Evolutionary conservation across 2,797 vertebrate genomes (phyloP).

Genomic region (Morus bassanus): DNA sequence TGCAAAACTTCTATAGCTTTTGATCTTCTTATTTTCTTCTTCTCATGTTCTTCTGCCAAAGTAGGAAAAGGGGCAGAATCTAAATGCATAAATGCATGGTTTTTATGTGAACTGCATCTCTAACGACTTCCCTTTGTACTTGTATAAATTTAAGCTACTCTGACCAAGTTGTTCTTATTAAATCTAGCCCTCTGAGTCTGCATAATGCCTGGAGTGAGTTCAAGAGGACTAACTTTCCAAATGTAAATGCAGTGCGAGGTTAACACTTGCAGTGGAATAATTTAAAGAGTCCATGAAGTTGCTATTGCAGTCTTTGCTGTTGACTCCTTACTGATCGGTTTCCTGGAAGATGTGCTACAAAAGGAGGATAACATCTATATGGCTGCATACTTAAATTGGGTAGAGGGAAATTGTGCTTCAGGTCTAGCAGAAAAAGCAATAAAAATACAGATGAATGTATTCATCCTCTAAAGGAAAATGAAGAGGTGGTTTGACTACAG

Average conservation of each 20-base stretch:
- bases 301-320: accelerated
- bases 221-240: conserved; percentile 40
- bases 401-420: neutral
- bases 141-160: conserved; percentile 49
- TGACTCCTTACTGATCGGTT: neutral
- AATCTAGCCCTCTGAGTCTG: conserved; percentile 18
- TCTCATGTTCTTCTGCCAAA: conserved; percentile 46
- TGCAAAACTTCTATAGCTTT: conserved; percentile 61
- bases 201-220: conserved; percentile 52
- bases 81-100: conserved; percentile 56
- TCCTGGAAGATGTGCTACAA: neutral
- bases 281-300: neutral
- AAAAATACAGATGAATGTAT: neutral
- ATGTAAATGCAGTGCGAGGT: conserved; percentile 43
- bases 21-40: conserved; percentile 46
- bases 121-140: conserved; percentile 42
- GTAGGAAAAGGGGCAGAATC: conserved; percentile 25
- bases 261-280: conserved; percentile 2
- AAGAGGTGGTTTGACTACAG: neutral
- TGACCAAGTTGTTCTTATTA: conserved; percentile 61
- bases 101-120: conserved; percentile 47
- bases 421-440: neutral
- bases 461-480: neutral
- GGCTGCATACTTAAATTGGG: neutral
- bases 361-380: neutral